Evolutionary conservation across 2,797 vertebrate species (phyloP).

Genomic region (Glossophaga mutica): DNA sequence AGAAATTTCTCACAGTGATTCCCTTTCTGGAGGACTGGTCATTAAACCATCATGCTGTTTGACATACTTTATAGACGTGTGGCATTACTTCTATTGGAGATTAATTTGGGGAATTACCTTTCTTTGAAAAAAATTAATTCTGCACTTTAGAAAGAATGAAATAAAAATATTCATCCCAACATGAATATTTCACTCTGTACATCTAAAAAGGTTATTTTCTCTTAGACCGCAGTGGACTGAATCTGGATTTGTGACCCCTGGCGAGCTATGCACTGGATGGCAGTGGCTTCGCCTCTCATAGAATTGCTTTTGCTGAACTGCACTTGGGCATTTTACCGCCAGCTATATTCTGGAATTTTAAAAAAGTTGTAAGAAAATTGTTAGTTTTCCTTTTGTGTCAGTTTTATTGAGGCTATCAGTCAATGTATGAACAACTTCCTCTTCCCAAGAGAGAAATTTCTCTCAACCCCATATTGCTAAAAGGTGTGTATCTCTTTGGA

Average conservation of each 20-base stretch:
- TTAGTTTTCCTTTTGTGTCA: not conserved
- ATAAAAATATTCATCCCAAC: not conserved
- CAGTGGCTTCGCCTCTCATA: not conserved
- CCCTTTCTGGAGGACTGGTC: not conserved
- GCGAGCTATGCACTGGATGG: not conserved
- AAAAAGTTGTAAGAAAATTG: not conserved
- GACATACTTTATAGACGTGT: not conserved
- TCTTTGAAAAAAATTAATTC: not conserved
- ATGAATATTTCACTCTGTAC: not conserved
- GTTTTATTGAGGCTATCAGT: not conserved
- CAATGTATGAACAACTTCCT: not conserved
- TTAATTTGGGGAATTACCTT: slow-evolving; percentile 33
- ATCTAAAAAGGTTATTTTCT: not conserved
- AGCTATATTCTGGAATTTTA: not conserved
- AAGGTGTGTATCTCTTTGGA: not conserved
- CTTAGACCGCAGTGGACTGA: not conserved
- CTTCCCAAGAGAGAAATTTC: not conserved
- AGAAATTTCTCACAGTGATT: not conserved
- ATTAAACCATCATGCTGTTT: not conserved
- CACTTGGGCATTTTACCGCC: not conserved
- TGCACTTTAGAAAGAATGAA: not conserved
- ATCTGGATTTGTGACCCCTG: not conserved
- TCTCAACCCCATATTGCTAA: not conserved
- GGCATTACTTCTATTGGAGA: not conserved
- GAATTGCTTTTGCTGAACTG: not conserved